Evolutionary conservation across 1,140 invertebrate genomes (phyloP).

Genomic region (Leptinotarsa texana): DNA sequence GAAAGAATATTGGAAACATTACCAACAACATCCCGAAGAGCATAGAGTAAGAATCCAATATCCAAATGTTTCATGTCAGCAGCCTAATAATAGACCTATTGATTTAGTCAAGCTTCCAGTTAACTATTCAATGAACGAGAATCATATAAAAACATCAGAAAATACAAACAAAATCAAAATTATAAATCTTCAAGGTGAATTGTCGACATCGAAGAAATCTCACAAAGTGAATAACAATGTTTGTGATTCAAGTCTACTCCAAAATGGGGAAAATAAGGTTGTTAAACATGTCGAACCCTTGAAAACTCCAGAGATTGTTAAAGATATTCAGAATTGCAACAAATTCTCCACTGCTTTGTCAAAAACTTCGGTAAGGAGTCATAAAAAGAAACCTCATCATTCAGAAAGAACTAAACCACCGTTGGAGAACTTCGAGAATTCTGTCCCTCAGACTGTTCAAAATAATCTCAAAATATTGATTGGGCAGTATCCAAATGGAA

Average conservation of each 20-base stretch:
- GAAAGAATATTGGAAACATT: neutral
- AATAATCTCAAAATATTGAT: slow-evolving; percentile 36
- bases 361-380: neutral
- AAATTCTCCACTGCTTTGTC: neutral
- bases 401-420: neutral
- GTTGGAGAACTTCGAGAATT: neutral
- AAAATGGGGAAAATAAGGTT: too few species aligned
- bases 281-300: too few species aligned
- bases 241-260: too few species aligned
- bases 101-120: neutral
- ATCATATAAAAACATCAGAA: neutral
- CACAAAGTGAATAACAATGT: too few species aligned
- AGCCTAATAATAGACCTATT: neutral
- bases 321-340: neutral
- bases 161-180: neutral
- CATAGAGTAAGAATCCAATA: neutral
- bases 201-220: neutral
- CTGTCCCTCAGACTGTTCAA: slow-evolving; percentile 25
- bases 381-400: neutral
- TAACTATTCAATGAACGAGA: neutral
- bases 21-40: neutral
- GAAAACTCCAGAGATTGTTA: neutral
- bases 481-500: slow-evolving; percentile 31
- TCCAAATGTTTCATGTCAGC: neutral
- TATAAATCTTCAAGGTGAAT: neutral